Base-by-base conservation (phyloP, 1,140 invertebrate genomes). In the Caenorhabditis briggsae region DNA sequence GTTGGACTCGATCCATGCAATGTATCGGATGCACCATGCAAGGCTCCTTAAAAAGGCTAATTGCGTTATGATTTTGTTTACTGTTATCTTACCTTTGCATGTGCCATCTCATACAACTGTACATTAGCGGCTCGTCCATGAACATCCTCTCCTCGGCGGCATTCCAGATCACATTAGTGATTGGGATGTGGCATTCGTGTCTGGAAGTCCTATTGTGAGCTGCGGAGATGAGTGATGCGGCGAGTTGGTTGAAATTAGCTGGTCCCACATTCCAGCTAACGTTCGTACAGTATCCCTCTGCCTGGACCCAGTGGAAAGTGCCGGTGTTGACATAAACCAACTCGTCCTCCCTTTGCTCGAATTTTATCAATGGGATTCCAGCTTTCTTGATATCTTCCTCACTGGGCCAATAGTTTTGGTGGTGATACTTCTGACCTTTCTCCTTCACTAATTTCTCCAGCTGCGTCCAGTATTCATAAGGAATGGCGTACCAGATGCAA, bases 211-310 rank as follows among this genome's bases (percentile, higher is more conserved):
- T 9, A 9, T 50, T 25, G 70, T 50, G n/a, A 23, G 48, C 70
- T 11, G 23, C 20, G 0, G 43, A 16, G 18, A 78, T n/a, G 5
- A 53, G 11, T 0, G 70, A 6, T 8, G 46, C 23, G 0, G 70
- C 70, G 6, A 78, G n/a, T 11, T 78, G 70, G 14, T 18, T 78
- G 70, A 53, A 78, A 1, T 12, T 78, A 2, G 70, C 18, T 11
- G 48, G 70, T 20, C 70, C 70, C 7, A 78, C 46, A 23, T 78
- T 78, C 70, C 70, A 78, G 5, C 46, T 53, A 0, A 78, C 46
- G 12, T 78, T 50, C 1, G 12, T 14, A 12, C 70, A 78, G 20
- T 18, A 78, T 5, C 70, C 46, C 50, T 78, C 50, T 12, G 12
- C 12, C 20, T 78, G 70, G 6, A 78, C 70, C 46, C 46, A 78